phyloP scores from a whole-genome alignment of 2,113 vertebrate species.

The Lampris incognitus region DNA sequence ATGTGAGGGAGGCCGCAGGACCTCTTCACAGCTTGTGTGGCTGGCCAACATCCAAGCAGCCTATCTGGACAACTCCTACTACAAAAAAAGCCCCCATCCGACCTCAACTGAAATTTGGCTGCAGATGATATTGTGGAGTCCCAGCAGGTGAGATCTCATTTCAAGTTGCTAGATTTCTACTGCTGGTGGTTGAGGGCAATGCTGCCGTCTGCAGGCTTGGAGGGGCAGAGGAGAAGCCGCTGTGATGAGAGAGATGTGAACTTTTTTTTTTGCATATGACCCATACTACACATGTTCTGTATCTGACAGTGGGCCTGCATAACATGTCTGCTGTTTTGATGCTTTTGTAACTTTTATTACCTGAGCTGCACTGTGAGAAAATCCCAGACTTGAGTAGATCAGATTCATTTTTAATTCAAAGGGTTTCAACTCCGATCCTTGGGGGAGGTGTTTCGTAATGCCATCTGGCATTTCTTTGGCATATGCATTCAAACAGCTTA shows the following conservation, averaged over 20 bases:
- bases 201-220: conserved; percentile 2
- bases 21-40: conserved; percentile 68
- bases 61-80: conserved; percentile 44
- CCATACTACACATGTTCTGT: no score
- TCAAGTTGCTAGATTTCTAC: conserved; percentile 28
- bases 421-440: neutral
- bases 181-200: conserved; percentile 16
- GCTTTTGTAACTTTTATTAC: no score
- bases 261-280: no score
- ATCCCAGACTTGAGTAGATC: no score
- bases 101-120: conserved; percentile 45
- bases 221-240: neutral
- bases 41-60: conserved; percentile 67
- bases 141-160: conserved; percentile 59
- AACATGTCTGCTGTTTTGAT: no score
- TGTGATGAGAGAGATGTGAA: neutral
- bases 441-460: conserved; percentile 24
- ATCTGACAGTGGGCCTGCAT: no score
- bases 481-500: conserved; percentile 10
- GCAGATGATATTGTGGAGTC: conserved; percentile 23
- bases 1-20: conserved; percentile 68
- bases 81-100: neutral
- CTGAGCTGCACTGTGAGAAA: no score
- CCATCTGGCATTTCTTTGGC: conserved; percentile 32
- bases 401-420: no score